phyloP scores from a whole-genome alignment of 92 coral and sea anemone species.

The Meandrina meandrites region DNA sequence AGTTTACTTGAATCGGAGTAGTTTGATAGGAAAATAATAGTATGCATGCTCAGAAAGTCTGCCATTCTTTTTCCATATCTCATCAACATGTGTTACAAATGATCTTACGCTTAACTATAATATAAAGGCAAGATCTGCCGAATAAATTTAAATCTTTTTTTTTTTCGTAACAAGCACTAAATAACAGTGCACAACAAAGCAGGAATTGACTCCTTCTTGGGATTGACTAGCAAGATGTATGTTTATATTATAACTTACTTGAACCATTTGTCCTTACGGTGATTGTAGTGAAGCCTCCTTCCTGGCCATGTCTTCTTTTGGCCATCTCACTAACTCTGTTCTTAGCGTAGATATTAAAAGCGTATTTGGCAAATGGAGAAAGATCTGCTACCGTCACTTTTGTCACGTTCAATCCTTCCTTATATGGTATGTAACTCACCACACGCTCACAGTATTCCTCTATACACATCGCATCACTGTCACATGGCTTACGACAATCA shows the following conservation, averaged over 20 bases:
- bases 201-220: no score
- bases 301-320: neutral
- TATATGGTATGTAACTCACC: slow-evolving; percentile 38
- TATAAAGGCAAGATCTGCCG: no score
- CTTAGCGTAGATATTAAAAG: slow-evolving; percentile 62
- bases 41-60: no score
- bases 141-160: no score
- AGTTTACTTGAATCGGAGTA: no score
- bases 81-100: no score
- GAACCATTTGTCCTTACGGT: neutral
- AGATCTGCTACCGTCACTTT: slow-evolving; percentile 61
- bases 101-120: no score
- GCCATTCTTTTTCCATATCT: no score
- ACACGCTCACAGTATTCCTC: slow-evolving; percentile 46
- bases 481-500: slow-evolving; percentile 1
- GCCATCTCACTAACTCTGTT: slow-evolving; percentile 51
- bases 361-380: slow-evolving; percentile 44
- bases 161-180: no score
- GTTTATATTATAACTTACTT: slow-evolving; percentile 17
- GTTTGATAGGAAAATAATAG: no score
- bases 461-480: slow-evolving; percentile 40
- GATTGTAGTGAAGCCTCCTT: neutral
- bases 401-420: slow-evolving; percentile 18
- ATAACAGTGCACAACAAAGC: no score
- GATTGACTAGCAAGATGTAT: no score